Conservation (phyloP, 2,113 vertebrate species). For the Argyrosomus japonicus region DNA sequence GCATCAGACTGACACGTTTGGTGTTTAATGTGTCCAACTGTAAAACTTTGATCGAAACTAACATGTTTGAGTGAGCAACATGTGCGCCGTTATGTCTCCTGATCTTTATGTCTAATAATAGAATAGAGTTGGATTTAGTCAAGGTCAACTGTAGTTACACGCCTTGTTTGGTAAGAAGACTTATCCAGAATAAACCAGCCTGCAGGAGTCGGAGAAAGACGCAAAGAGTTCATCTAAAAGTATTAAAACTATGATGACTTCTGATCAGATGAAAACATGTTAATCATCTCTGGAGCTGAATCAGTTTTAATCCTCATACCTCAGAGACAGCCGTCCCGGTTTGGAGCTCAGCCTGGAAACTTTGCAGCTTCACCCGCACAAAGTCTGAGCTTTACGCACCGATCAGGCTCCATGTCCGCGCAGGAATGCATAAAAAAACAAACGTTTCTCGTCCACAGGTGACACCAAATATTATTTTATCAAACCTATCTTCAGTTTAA, state of each 20-base stretch:
- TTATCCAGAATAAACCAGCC: not conserved
- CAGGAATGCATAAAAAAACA: not conserved
- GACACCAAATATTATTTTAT: not conserved
- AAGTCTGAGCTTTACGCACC: conserved; percentile 5
- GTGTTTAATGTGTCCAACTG: no score
- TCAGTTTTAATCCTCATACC: not conserved
- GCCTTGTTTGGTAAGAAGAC: not conserved
- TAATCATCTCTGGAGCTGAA: not conserved
- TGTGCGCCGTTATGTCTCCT: no score
- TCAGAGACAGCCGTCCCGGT: not conserved
- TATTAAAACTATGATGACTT: no score
- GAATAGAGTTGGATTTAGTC: not conserved
- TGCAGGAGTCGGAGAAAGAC: not conserved
- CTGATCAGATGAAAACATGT: no score
- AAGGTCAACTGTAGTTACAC: not conserved
- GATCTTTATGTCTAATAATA: conserved; percentile 19
- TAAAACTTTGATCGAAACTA: no score
- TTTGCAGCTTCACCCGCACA: conserved; percentile 30
- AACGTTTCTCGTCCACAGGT: not conserved
- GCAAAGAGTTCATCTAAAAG: no score
- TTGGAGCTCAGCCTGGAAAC: conserved; percentile 14
- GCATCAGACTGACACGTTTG: no score
- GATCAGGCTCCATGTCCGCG: not conserved
- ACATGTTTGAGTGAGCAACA: no score
- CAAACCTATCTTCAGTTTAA: no score